phyloP scores from a whole-genome alignment of 2,797 vertebrate species.

The Cyclura pinguis region DNA sequence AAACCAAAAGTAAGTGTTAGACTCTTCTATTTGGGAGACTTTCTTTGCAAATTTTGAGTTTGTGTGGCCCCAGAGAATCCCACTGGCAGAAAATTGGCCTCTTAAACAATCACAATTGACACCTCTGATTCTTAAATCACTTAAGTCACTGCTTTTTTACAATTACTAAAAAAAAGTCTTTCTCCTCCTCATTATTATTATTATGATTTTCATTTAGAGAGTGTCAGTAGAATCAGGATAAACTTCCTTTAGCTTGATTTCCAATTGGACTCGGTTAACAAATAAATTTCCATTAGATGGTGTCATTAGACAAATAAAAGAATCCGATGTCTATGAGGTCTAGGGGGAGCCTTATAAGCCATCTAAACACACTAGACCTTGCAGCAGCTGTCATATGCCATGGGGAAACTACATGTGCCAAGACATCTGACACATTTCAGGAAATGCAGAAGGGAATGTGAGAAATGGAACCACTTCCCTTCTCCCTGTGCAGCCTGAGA shows the following conservation, averaged over 20 bases:
- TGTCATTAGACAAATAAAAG: not conserved
- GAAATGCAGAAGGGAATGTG: not conserved
- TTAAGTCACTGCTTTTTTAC: too few relatives aligned
- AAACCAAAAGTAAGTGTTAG: too few relatives aligned
- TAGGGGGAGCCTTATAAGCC: not conserved
- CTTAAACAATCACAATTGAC: too few relatives aligned
- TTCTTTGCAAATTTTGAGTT: too few relatives aligned
- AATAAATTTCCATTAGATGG: not conserved
- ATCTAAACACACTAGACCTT: not conserved
- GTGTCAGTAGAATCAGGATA: conserved; percentile 12
- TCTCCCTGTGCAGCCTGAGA: not conserved
- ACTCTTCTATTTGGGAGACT: too few relatives aligned
- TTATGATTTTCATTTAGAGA: conserved; percentile 37
- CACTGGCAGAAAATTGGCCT: too few relatives aligned
- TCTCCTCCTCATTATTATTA: too few relatives aligned
- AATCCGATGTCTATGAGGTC: not conserved
- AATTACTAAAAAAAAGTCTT: too few relatives aligned
- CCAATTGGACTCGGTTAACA: not conserved
- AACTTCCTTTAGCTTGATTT: not conserved
- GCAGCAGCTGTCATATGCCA: not conserved
- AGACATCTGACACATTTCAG: not conserved
- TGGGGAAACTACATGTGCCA: not conserved
- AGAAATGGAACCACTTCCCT: too few relatives aligned
- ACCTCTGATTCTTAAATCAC: too few relatives aligned
- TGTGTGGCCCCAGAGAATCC: too few relatives aligned